phyloP scores from a whole-genome alignment of 2,888 invertebrate species.

The Craniophora ligustri region DNA sequence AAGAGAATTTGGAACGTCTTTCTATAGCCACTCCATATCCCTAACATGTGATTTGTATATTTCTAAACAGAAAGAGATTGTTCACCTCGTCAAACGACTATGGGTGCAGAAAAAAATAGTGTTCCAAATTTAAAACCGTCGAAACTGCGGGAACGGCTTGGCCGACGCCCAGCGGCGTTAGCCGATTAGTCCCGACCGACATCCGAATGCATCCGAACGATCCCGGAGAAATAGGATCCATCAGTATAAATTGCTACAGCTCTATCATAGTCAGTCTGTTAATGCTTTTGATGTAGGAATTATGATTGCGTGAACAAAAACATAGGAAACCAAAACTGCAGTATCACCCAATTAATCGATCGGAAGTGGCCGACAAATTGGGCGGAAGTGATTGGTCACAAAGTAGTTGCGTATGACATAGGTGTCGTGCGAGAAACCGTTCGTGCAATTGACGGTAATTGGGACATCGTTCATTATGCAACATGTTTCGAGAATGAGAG shows the following conservation, averaged over 20 bases:
- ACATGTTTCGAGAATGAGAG: conserved; percentile 55
- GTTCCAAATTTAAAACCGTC: conserved; percentile 85
- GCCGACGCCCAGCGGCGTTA: conserved; percentile 80
- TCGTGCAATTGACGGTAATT: conserved; percentile 58
- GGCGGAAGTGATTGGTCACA: conserved; percentile 74
- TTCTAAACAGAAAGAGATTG: conserved; percentile 78
- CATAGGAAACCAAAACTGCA: conserved; percentile 61
- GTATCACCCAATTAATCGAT: conserved; percentile 60
- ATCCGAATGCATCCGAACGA: conserved; percentile 71
- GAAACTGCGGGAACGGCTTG: conserved; percentile 83
- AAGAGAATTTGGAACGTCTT: conserved; percentile 13
- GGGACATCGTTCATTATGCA: conserved; percentile 61
- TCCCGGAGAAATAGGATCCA: conserved; percentile 57
- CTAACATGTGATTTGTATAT: conserved; percentile 37
- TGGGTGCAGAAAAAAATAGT: conserved; percentile 76
- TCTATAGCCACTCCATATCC: conserved; percentile 3
- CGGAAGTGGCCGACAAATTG: conserved; percentile 69
- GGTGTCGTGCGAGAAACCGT: conserved; percentile 62
- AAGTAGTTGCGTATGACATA: conserved; percentile 54
- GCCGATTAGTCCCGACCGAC: conserved; percentile 70
- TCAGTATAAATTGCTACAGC: conserved; percentile 30
- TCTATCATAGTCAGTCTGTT: conserved; percentile 7
- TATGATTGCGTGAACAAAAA: conserved; percentile 37
- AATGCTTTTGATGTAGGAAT: conserved; percentile 19
- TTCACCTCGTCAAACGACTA: conserved; percentile 83